Conservation (phyloP, 1,140 invertebrate species). For the Pectinophora gossypiella region DNA sequence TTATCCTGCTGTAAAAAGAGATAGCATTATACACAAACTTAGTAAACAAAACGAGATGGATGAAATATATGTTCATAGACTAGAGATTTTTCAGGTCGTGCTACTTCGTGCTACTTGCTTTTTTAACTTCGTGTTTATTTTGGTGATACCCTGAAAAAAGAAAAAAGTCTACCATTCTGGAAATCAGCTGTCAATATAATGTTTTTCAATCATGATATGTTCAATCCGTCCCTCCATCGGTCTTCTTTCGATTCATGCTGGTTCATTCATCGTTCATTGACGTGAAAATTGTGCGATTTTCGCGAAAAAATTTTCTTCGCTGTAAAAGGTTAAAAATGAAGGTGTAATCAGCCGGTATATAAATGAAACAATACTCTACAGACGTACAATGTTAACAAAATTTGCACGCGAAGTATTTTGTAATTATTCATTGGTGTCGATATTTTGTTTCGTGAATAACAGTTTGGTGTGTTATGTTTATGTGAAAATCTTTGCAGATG, state of each 20-base stretch:
- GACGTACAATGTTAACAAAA: conserved; percentile 44
- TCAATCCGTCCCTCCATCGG: no score
- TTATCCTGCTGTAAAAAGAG: neutral
- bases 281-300: neutral
- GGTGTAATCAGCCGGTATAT: neutral
- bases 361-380: conserved; percentile 27
- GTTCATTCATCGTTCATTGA: neutral
- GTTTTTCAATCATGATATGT: no score
- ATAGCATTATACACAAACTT: neutral
- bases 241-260: neutral
- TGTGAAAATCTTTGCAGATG: conserved; percentile 53
- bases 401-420: conserved; percentile 48
- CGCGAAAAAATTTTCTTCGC: neutral
- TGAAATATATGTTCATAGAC: neutral
- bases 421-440: conserved; percentile 46
- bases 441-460: conserved; percentile 17
- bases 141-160: no score
- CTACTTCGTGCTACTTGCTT: neutral
- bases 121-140: no score
- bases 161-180: neutral
- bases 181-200: conserved; percentile 17
- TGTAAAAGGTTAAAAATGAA: neutral
- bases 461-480: conserved; percentile 25
- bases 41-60: neutral
- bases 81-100: neutral